Base-by-base conservation (phyloP, 2,888 invertebrate genomes). In the Diarsia mendica region DNA sequence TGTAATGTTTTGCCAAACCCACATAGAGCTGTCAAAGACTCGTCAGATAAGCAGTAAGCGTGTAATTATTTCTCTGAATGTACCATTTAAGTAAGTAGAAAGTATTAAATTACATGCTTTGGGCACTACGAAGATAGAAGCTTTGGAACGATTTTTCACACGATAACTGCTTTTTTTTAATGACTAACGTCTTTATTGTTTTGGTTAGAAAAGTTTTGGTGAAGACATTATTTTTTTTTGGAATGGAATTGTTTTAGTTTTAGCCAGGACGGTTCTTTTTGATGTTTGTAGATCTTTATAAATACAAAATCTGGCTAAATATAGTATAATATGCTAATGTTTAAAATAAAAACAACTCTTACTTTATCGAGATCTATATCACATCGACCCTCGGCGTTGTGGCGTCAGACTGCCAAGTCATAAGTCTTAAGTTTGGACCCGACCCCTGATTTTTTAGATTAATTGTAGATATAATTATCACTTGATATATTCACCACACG, bases 51-150 rank as follows among this genome's bases (percentile, higher is more conserved):
- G 91, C 92, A 90, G 85, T 76, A 69, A 89, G 84, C 92, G 91
- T 95, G 91, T 95, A 95, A 95, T 95, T 95, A 95, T 93, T 93
- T 91, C 89, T 91, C 79, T 91, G 91, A 92, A 91, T 91, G 91
- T 89, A 90, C 89, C 90, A 90, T 91, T 93, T 92, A 90, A 90
- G 89, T 91, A 88, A 87, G 90, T 93, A 92, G 94, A 95, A 95
- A 95, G 95, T 93, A 94, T 93, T 91, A 94, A 95, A 95, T 95
- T 94, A 95, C 91, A 94, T 91, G 91, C 87, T 89, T 89, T 88
- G 83, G 80, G 85, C 86, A 86, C 89, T 91, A 85, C 91, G 90
- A 88, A 92, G 90, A 91, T 91, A 89, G 89, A 89, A 90, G 87
- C 89, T 89, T 89, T 89, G 82, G 72, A 85, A 75, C 63, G 91